Evolutionary conservation across 2,888 invertebrate genomes (phyloP).

Genomic region (Ochropleura plecta): DNA sequence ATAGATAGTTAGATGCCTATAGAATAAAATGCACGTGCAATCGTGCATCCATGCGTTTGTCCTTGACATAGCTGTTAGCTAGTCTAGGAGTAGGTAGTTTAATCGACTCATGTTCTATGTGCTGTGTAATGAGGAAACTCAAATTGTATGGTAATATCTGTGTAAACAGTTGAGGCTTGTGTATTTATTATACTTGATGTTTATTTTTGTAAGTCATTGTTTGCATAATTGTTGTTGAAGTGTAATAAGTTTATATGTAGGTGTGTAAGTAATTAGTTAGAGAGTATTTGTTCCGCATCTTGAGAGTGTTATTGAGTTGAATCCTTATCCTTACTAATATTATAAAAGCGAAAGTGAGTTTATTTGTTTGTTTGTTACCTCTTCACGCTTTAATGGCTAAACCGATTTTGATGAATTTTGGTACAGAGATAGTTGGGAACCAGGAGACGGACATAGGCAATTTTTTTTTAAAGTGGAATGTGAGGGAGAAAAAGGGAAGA

Average conservation of each 20-base stretch:
- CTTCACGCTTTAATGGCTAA: too few relatives aligned
- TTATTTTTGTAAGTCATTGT: constrained; percentile 20
- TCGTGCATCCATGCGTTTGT: constrained; percentile 29
- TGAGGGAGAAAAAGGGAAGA: too few relatives aligned
- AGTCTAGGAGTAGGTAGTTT: not conserved
- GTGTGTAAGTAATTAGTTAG: not conserved
- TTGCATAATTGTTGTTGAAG: constrained; percentile 3
- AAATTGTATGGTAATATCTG: constrained; percentile 19
- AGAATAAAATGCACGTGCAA: constrained; percentile 32
- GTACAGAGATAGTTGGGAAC: too few relatives aligned
- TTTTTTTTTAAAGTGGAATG: too few relatives aligned
- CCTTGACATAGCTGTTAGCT: constrained; percentile 51
- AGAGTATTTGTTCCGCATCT: not conserved
- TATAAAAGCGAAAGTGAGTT: too few relatives aligned
- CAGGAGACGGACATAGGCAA: too few relatives aligned
- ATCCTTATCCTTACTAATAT: too few relatives aligned
- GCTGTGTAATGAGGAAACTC: constrained; percentile 43
- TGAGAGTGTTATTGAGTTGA: not conserved
- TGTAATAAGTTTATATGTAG: not conserved
- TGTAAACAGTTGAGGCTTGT: constrained; percentile 6
- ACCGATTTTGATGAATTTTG: too few relatives aligned
- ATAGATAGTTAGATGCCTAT: constrained; percentile 12
- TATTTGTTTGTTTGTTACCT: too few relatives aligned
- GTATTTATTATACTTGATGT: constrained; percentile 20
- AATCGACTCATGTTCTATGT: constrained; percentile 15